Base-by-base conservation (phyloP, 2,888 invertebrate species). In the Xylocampa areola region DNA sequence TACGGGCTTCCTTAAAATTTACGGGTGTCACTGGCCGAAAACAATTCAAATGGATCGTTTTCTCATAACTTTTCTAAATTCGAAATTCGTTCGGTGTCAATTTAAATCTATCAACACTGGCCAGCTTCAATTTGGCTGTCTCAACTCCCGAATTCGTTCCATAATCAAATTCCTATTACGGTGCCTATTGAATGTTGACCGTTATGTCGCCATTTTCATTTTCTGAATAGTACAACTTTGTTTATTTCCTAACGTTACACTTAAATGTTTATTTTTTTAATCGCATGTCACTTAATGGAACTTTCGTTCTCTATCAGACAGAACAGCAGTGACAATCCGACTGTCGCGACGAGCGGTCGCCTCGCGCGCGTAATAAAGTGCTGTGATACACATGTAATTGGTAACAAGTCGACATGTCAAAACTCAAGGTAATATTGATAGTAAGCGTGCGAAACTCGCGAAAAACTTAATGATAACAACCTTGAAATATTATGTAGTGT, bases 351-450 rank as follows among this genome's bases (percentile, higher is more conserved):
- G 71, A 50, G 44, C 67, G 43, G 73, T 62, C 76, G 80, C 62
- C 52, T 53, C 59, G 57, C 60, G 48, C 63, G 68, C 27, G 50
- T 25, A 41, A 10, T 47, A 36, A 54, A 78, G 75, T 73, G 68
- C 39, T 69, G 74, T 75, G 77, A 79, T 74, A 76, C 59, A 63
- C 33, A 63, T 72, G 60, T 76, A 73, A 76, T 71, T 70, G 70
- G 59, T 66, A 39, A 73, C 69, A 71, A 62, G 59, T 68, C 86
- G 80, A 74, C 84, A 89, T 89, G 89, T 88, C 89, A 73, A 89
- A 89, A 88, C 79, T 89, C 86, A 89, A 89, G 89, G 89, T 89
- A 89, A 87, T 67, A 69, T 65, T 67, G 73, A 80, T 84, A 84
- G 76, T 66, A 76, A 80, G 41, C 58, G 68, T 65, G 55, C 57